Conservation (phyloP, 2,797 vertebrate species). For the Salmo trutta region DNA sequence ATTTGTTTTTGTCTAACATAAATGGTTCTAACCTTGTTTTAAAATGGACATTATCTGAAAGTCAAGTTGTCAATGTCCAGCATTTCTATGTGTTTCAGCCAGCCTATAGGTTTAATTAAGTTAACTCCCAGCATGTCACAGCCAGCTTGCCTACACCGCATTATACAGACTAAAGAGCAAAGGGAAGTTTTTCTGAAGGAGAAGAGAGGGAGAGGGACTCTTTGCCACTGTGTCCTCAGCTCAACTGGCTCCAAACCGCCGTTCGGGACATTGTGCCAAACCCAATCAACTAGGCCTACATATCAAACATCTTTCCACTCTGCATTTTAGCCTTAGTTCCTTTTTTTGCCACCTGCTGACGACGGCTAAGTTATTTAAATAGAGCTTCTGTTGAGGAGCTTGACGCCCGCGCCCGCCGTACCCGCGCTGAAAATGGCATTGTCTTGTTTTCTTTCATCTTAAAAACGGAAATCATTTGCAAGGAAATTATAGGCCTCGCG, state of each 20-base stretch:
- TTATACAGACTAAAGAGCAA: conserved; percentile 55
- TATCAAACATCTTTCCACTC: conserved; percentile 81
- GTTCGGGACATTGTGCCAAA: conserved; percentile 77
- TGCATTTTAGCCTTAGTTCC: conserved; percentile 84
- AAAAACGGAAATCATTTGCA: conserved; percentile 93
- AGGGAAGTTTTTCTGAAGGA: conserved; percentile 57
- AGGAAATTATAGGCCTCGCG: conserved; percentile 96
- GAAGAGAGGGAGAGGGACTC: conserved; percentile 55
- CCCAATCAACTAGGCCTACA: conserved; percentile 80
- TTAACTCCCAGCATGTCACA: conserved; percentile 78
- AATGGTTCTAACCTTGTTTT: neutral
- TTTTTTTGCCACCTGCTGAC: conserved; percentile 90
- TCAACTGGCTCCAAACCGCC: conserved; percentile 57
- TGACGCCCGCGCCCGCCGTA: conserved; percentile 64
- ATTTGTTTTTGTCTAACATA: neutral
- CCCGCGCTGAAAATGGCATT: conserved; percentile 79
- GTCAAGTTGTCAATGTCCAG: conserved; percentile 41
- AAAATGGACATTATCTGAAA: conserved; percentile 32
- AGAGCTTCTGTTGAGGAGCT: conserved; percentile 80
- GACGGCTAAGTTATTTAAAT: conserved; percentile 89
- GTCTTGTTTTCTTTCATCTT: conserved; percentile 91
- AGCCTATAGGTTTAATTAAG: conserved; percentile 78
- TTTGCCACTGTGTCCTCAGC: conserved; percentile 61
- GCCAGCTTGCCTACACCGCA: conserved; percentile 58
- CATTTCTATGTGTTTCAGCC: conserved; percentile 36